Conservation (phyloP, 2,888 invertebrate genomes). For the Trilocha varians region DNA sequence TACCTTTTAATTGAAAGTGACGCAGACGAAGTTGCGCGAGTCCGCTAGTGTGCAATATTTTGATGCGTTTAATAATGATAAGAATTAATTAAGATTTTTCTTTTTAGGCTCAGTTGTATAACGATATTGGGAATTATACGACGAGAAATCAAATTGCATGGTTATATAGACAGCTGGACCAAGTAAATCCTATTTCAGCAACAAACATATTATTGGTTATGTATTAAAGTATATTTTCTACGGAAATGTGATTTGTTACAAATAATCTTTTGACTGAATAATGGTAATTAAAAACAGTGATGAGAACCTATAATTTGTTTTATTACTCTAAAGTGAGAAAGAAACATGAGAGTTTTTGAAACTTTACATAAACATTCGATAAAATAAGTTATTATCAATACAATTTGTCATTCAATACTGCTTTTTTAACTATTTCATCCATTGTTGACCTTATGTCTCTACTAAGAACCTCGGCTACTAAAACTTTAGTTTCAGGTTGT, state of each 20-base stretch:
- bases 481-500: conserved; percentile 58
- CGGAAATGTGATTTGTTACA: neutral
- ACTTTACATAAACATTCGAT: conserved; percentile 23
- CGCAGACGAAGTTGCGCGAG: too few relatives aligned
- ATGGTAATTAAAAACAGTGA: neutral
- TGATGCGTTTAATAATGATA: too few relatives aligned
- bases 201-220: conserved; percentile 67
- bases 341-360: neutral
- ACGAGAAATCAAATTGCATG: conserved; percentile 88
- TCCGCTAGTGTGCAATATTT: too few relatives aligned
- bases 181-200: conserved; percentile 77
- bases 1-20: too few relatives aligned
- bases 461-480: conserved; percentile 64
- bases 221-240: conserved; percentile 51
- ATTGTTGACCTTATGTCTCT: conserved; percentile 71
- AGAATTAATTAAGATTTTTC: conserved; percentile 6
- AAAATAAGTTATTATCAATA: conserved; percentile 50
- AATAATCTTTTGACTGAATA: neutral
- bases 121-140: conserved; percentile 79
- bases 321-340: neutral
- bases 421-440: conserved; percentile 75
- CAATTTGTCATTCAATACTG: conserved; percentile 77
- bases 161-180: conserved; percentile 84
- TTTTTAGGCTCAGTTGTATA: conserved; percentile 80
- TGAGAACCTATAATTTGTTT: neutral